Percentiles rank a stretch among this genome's conserved stretches.
These are phyloP conservation scores for Rhagium mordax DNA, from an alignment of 2,888 invertebrate species.

Conservation along the genomic window DNA sequence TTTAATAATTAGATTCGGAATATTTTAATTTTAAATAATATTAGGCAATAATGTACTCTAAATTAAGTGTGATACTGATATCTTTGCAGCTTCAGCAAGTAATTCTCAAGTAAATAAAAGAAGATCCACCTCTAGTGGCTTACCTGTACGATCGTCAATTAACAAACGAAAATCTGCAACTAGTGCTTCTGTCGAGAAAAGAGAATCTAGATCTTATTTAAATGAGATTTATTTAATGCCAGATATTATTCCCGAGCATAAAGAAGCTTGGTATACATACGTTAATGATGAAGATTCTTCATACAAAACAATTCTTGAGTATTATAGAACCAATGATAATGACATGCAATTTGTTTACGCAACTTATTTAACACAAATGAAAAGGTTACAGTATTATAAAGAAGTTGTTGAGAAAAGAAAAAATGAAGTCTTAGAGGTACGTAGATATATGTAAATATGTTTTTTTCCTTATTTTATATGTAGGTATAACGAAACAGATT, in stretches of 20 bases:
- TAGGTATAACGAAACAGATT: too few species aligned
- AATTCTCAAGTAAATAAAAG: constrained; percentile 18
- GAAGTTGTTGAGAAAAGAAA: constrained; percentile 45
- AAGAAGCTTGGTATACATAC: constrained; percentile 50
- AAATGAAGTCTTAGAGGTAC: constrained; percentile 49
- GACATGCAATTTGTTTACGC: constrained; percentile 38
- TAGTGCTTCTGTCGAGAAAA: constrained; percentile 18
- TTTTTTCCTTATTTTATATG: too few species aligned
- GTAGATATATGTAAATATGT: too few species aligned
- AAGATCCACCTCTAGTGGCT: neutral
- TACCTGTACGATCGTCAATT: neutral
- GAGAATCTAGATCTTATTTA: constrained; percentile 35
- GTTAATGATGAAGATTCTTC: neutral
- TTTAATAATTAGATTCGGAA: too few species aligned
- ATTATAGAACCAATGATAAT: constrained; percentile 51
- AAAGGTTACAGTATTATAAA: constrained; percentile 40
- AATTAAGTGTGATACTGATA: too few species aligned
- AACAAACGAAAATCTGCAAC: constrained; percentile 35
- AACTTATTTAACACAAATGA: constrained; percentile 46
- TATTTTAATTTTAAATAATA: too few species aligned
- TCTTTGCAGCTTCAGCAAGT: constrained; percentile 25
- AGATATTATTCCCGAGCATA: constrained; percentile 49
- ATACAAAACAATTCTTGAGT: constrained; percentile 44
- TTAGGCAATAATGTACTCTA: too few species aligned
- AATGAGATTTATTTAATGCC: constrained; percentile 36